Base-by-base conservation (phyloP, 2,888 invertebrate species). In the Sycophila texana region DNA sequence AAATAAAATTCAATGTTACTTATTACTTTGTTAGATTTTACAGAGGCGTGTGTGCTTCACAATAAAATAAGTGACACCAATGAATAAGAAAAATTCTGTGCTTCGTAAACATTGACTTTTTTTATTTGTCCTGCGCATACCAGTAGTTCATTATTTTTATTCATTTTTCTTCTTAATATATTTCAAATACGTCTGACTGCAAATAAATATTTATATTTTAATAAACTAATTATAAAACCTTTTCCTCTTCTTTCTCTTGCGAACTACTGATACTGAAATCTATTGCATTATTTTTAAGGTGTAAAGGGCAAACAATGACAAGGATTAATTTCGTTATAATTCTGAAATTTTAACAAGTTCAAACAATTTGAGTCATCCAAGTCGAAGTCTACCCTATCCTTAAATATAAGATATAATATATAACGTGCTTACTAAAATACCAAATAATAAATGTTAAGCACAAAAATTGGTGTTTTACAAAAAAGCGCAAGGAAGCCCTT, bases 401-500 rank as follows among this genome's bases (percentile, higher is more conserved):
- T 53, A 10, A 14, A 51, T 61, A 61, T 70, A 2, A 60, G 49
- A 65, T 60, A 60, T 30, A 18, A 39, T 60, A 20, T 51, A 22
- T 58, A 71, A 70, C 74, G 58, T 75, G 66, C 70, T 79, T 75
- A 66, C n/a, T 75, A 79, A n/a, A 47, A 63, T 58, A 72, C 16
- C 12, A 74, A 74, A 55, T 49, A 16, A 30, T 58, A 26, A 26
- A 20, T 13, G 22, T 5, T 63, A 20, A 55, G 51, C 47, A 22
- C 16, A 72, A 57, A 47, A 61, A 51, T 30, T 55, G 30, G 39
- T 67, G 4, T 20, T 67, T 22, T 51, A 20, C 39, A 78, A 78
- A 74, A 12, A 74, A 74, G 57, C 39, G 30, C 53, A 68, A 68
- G 78, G 73, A 78, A 78, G 78, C 73, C 57, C 78, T 16, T 74